phyloP scores from a whole-genome alignment of 2,888 invertebrate species.

The Pseudococcus longispinus region DNA sequence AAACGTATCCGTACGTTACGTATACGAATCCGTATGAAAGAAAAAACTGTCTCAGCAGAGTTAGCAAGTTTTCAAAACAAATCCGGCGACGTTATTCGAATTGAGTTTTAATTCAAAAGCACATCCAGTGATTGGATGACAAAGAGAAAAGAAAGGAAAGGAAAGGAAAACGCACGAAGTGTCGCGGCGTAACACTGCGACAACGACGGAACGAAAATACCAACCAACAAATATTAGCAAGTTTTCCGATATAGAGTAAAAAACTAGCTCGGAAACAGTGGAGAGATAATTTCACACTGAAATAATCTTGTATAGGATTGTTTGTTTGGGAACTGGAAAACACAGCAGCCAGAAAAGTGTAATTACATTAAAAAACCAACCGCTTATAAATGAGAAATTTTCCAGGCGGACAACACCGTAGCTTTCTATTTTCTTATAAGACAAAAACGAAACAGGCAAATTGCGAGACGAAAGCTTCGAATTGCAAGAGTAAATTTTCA shows the following conservation, averaged over 20 bases:
- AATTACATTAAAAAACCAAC: constrained; percentile 52
- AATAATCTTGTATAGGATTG: constrained; percentile 42
- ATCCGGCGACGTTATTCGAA: not conserved
- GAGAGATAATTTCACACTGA: constrained; percentile 35
- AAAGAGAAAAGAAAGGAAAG: not conserved
- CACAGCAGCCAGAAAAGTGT: constrained; percentile 28
- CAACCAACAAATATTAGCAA: constrained; percentile 13
- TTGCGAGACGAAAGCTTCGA: constrained; percentile 16
- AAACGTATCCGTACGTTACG: too few relatives aligned
- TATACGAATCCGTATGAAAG: too few relatives aligned
- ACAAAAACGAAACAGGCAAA: constrained; percentile 31
- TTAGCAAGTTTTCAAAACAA: not conserved
- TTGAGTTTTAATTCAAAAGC: constrained; percentile 15
- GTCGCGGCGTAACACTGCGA: not conserved
- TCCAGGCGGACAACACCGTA: constrained; percentile 51
- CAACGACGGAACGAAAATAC: not conserved
- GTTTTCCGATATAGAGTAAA: constrained; percentile 16
- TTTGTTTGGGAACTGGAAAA: constrained; percentile 15
- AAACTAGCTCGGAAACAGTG: not conserved
- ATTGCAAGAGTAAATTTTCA: not conserved
- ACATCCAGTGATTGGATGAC: constrained; percentile 27
- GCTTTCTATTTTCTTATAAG: constrained; percentile 34
- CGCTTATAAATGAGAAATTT: constrained; percentile 56
- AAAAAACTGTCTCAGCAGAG: not conserved
- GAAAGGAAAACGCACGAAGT: not conserved